phyloP scores from a whole-genome alignment of 2,888 invertebrate genomes.

The Drosophila histrio region DNA sequence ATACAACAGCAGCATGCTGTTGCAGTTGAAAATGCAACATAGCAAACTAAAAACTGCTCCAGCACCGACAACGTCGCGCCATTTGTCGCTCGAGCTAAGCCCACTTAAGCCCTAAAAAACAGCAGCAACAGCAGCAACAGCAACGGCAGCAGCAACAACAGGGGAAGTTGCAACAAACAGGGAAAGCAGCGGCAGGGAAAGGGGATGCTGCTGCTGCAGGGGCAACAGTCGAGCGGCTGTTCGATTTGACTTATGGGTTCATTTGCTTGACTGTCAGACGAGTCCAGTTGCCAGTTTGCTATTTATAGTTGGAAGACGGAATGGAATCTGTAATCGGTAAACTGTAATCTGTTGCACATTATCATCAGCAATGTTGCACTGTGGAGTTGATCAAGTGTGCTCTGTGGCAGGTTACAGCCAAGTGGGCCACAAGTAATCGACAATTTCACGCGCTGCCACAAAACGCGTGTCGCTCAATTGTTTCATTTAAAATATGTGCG shows the following conservation, averaged over 20 bases:
- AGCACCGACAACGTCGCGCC: constrained; percentile 63
- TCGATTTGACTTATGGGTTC: constrained; percentile 83
- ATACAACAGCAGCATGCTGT: constrained; percentile 47
- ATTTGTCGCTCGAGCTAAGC: constrained; percentile 80
- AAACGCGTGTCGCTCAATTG: constrained; percentile 78
- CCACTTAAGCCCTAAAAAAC: constrained; percentile 81
- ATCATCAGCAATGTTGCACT: constrained; percentile 29
- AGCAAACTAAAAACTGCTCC: constrained; percentile 69
- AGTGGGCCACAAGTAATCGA: constrained; percentile 49
- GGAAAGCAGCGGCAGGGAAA: constrained; percentile 13
- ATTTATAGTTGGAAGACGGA: constrained; percentile 52
- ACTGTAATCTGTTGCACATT: constrained; percentile 14
- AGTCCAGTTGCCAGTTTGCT: constrained; percentile 31
- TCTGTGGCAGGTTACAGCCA: constrained; percentile 28
- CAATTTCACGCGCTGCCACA: constrained; percentile 75
- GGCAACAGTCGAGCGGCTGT: constrained; percentile 51
- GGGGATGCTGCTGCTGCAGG: constrained; percentile 1
- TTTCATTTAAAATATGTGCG: constrained; percentile 76
- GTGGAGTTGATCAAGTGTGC: constrained; percentile 32
- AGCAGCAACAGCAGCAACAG: constrained; percentile 35
- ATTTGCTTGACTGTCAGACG: constrained; percentile 71
- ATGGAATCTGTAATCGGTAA: constrained; percentile 16
- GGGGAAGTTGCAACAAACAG: not conserved
- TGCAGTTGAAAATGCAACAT: constrained; percentile 58
- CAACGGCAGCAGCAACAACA: constrained; percentile 5